phyloP scores from a whole-genome alignment of 2,888 invertebrate species.

The Zonitis immaculata region DNA sequence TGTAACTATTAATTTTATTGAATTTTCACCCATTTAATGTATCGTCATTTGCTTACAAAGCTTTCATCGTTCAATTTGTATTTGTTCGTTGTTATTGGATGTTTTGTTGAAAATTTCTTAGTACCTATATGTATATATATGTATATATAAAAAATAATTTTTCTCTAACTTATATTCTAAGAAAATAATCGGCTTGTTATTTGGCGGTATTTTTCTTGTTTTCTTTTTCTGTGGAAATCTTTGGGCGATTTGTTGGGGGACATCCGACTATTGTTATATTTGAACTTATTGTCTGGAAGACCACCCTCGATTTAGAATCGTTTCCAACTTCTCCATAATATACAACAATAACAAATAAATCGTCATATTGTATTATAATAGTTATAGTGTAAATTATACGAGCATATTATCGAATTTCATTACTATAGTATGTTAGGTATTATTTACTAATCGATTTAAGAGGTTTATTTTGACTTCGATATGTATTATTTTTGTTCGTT shows the following conservation, averaged over 20 bases:
- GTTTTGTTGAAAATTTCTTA: background rate
- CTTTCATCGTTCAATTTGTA: background rate
- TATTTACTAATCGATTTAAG: too few relatives aligned
- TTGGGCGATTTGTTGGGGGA: background rate
- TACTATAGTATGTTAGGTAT: too few relatives aligned
- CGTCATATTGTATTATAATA: too few relatives aligned
- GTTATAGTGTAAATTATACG: too few relatives aligned
- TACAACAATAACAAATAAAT: too few relatives aligned
- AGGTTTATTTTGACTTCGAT: too few relatives aligned
- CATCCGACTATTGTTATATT: background rate
- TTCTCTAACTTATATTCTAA: too few relatives aligned
- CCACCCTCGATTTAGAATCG: background rate
- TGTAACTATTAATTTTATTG: background rate
- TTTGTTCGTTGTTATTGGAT: background rate
- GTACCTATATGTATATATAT: too few relatives aligned
- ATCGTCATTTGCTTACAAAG: background rate
- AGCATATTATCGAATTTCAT: too few relatives aligned
- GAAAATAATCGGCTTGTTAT: constrained; percentile 20
- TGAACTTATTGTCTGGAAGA: background rate
- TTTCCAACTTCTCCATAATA: background rate
- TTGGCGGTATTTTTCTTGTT: background rate
- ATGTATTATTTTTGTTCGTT: too few relatives aligned
- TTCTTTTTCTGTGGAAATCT: background rate
- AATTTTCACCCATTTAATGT: background rate
- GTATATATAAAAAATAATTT: too few relatives aligned